A percentile compares a stretch with the other conserved stretches of the same genome.
Evolutionary conservation across 2,888 invertebrate genomes (phyloP).

Genomic region (Caenorhabditis becei): DNA sequence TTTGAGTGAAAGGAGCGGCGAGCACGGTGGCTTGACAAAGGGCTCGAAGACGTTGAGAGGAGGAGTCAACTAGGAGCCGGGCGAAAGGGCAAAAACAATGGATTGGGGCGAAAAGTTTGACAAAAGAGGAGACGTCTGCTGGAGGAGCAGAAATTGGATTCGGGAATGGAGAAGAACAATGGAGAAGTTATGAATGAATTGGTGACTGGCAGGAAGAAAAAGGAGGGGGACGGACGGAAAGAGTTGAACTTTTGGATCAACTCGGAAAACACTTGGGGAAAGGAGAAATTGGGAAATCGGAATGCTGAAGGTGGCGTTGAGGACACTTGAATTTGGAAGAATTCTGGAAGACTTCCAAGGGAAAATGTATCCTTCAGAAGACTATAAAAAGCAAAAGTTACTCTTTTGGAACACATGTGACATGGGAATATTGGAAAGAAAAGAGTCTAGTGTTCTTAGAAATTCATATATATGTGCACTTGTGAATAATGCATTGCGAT

Average conservation of each 20-base stretch:
- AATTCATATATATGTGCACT: constrained; percentile 7
- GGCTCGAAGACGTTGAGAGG: constrained; percentile 3
- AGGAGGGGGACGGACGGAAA: background rate
- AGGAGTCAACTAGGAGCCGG: background rate
- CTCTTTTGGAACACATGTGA: background rate
- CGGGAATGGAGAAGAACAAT: constrained; percentile 19
- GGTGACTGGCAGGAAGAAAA: background rate
- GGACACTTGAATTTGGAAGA: background rate
- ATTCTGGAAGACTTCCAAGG: too few species aligned
- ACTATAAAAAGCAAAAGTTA: background rate
- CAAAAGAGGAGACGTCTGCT: background rate
- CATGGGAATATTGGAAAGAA: background rate
- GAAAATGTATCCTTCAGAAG: too few species aligned
- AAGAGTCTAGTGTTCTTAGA: background rate
- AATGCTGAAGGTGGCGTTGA: background rate
- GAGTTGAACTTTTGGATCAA: constrained; percentile 14
- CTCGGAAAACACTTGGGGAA: background rate
- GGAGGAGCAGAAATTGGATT: constrained; percentile 28
- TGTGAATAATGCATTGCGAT: background rate
- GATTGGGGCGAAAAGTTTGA: constrained; percentile 2
- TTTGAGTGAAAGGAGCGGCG: constrained; percentile 3
- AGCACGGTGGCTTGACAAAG: background rate
- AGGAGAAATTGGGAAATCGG: background rate
- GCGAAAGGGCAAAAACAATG: constrained; percentile 15
- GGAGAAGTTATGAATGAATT: constrained; percentile 25